Conservation (phyloP, 2,888 invertebrate genomes). For the Lycia hirtaria region DNA sequence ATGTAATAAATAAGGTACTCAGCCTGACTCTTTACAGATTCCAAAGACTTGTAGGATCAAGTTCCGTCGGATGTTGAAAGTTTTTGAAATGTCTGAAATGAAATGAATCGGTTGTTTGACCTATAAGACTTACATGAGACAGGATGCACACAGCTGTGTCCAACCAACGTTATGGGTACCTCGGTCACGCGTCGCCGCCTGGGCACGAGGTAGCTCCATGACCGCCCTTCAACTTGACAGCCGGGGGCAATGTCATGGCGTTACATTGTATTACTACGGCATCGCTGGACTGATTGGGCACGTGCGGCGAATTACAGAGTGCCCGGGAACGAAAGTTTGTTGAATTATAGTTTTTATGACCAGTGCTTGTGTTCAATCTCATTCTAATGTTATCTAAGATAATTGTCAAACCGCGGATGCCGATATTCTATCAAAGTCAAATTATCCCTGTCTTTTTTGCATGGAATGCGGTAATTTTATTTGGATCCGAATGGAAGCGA, state of each 20-base stretch:
- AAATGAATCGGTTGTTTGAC: not conserved
- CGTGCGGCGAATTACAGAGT: constrained; percentile 30
- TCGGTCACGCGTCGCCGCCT: constrained; percentile 36
- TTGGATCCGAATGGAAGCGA: no score
- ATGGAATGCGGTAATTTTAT: no score
- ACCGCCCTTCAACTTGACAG: constrained; percentile 43
- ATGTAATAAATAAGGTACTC: no score
- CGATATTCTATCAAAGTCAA: no score
- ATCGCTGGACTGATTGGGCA: constrained; percentile 34
- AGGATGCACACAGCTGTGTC: constrained; percentile 17
- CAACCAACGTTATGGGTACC: not conserved
- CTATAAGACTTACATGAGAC: constrained; percentile 18
- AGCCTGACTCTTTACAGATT: no score
- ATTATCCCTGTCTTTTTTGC: no score
- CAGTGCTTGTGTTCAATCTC: no score
- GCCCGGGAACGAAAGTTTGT: constrained; percentile 21
- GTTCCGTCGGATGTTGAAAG: no score
- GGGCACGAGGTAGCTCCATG: constrained; percentile 29
- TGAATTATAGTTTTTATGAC: not conserved
- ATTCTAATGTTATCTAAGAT: not conserved
- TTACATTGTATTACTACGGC: not conserved
- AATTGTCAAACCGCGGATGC: no score
- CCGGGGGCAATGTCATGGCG: constrained; percentile 39
- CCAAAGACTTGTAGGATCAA: no score
- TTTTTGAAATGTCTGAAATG: no score